phyloP scores from a whole-genome alignment of 2,797 vertebrate species.

The Melanotaenia trifasciata region DNA sequence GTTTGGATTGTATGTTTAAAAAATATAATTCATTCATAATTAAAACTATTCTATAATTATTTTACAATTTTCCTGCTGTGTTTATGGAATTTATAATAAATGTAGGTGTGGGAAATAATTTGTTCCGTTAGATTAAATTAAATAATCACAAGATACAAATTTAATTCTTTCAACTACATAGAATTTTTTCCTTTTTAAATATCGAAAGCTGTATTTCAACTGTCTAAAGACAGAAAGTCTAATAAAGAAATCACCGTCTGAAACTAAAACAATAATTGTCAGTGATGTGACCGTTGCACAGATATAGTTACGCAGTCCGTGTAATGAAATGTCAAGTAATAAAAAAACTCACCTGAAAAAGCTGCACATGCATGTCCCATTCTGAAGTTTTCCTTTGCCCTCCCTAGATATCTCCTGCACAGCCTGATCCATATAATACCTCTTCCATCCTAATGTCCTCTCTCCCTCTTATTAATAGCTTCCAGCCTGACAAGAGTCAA shows the following conservation, averaged over 20 bases:
- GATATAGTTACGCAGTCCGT: background rate
- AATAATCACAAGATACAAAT: background rate
- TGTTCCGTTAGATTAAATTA: background rate
- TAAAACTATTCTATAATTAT: background rate
- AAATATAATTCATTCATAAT: background rate
- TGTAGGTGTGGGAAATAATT: background rate
- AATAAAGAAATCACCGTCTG: background rate
- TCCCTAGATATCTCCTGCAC: slow-evolving; percentile 51
- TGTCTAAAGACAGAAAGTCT: background rate
- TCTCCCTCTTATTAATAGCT: slow-evolving; percentile 34
- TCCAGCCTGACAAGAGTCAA: slow-evolving; percentile 30
- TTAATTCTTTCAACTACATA: background rate
- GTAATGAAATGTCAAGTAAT: slow-evolving; percentile 26
- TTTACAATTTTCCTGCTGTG: background rate
- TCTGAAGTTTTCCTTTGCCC: slow-evolving; percentile 59
- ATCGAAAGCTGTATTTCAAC: background rate
- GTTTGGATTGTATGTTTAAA: background rate
- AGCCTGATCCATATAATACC: slow-evolving; percentile 47
- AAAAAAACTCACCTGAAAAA: slow-evolving; percentile 77
- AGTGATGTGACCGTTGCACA: background rate
- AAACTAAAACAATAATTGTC: background rate
- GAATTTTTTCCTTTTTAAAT: background rate
- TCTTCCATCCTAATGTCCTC: slow-evolving; percentile 57
- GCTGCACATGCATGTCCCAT: slow-evolving; percentile 64
- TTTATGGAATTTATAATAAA: background rate